Evolutionary conservation across 92 coral and sea anemone species (phyloP), one percentile per base, ranked within the genome.

Genomic region (Zoanthus solanderi): DNA sequence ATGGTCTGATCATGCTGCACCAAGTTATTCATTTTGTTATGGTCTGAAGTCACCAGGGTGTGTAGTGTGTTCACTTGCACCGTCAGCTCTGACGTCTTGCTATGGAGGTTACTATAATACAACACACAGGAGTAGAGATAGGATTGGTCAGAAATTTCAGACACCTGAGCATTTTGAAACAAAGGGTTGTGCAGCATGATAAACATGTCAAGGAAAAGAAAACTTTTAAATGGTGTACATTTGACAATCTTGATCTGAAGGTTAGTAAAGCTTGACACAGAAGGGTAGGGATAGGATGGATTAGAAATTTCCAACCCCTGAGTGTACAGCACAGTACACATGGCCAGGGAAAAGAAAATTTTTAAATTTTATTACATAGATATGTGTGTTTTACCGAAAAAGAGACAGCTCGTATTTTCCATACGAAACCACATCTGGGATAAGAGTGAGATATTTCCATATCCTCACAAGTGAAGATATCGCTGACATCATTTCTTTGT

Each of bases 21-120:
- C 78, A 91, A 84, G 31, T 90, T 91, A 67, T 89, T 88, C 90
- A 93, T 81, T 57, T 94, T 89, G 69, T 84, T 90, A 50, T 87
- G 94, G 84, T 95, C 96, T 69, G 96, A 84, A 5, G 91, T 78
- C 50, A 92, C 94, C 83, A 95, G 84, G 31, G 94, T 93, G 83
- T 95, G 96, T 11, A 97, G 84, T 6, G 96, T 89, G 80, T 97
- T 97, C 65, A 93, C 92, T 75, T 97, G 99, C 1, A 88, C 89
- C 9, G 99, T 97, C 42, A 97, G 85, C 87, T 97, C 99, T 1
- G 98, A 96, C 2, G 98, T 95, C 88, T 97, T 97, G 73, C 93
- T 87, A 76, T 97, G 99, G 14, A 97, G 94, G 77, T 97, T 94
- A 85, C 99, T 97, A 80, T 23, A 76, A 72, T 17, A 46, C 17